These are phyloP conservation scores for Oreohelix idahoensis DNA, from an alignment of 1,140 invertebrate species.

Conservation along the genomic window DNA sequence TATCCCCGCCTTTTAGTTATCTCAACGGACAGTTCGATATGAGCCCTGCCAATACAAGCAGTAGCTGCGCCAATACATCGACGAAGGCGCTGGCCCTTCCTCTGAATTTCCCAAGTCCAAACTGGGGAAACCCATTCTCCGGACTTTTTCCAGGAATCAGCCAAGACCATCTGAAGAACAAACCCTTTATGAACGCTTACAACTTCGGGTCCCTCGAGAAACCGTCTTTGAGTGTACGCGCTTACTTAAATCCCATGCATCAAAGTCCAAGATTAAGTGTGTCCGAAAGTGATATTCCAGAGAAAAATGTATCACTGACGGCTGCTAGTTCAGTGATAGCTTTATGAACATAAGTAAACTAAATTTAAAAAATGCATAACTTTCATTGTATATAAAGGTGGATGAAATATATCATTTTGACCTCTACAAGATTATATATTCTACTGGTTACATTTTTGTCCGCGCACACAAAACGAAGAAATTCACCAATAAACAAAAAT, in stretches of 20 bases:
- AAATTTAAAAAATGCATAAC: no score
- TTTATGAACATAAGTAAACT: background rate
- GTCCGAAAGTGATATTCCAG: background rate
- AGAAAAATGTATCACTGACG: background rate
- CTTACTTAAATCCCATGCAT: conserved; percentile 4
- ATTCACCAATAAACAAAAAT: no score
- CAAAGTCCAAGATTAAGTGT: background rate
- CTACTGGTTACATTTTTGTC: no score
- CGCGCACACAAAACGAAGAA: no score
- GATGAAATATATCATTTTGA: no score
- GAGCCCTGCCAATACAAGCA: no score
- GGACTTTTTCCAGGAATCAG: conserved; percentile 5
- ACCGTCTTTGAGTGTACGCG: background rate
- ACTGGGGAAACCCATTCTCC: conserved; percentile 29
- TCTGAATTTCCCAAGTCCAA: conserved; percentile 8
- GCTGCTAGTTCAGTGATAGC: conserved; percentile 15
- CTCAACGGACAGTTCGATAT: conserved; percentile 13
- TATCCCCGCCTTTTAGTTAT: conserved; percentile 12
- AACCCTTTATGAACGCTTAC: conserved; percentile 9
- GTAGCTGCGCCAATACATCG: background rate
- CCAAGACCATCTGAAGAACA: conserved; percentile 1
- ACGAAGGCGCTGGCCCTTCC: background rate
- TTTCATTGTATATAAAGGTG: no score
- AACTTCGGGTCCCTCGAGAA: background rate
- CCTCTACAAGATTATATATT: no score